A percentile compares a stretch with the other conserved stretches of the same genome.
These are phyloP conservation scores for Sinelater perroti DNA, from an alignment of 2,888 invertebrate genomes.

Conservation along the genomic window DNA sequence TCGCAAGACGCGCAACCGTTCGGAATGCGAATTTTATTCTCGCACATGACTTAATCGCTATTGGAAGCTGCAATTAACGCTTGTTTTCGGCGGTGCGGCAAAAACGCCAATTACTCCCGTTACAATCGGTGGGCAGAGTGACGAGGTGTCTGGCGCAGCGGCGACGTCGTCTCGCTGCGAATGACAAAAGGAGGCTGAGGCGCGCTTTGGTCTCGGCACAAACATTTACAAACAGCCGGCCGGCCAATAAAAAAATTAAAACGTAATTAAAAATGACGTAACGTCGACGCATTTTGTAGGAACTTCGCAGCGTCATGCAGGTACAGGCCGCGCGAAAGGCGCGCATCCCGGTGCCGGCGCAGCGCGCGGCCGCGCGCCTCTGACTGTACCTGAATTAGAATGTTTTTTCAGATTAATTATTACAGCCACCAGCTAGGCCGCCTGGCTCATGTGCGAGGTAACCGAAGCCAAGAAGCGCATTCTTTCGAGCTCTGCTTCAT, in stretches of 20 bases:
- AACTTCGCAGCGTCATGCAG: constrained; percentile 36
- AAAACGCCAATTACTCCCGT: no score
- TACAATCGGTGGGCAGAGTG: no score
- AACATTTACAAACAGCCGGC: constrained; percentile 25
- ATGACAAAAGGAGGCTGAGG: no score
- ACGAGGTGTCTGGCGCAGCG: no score
- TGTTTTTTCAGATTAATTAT: constrained; percentile 37
- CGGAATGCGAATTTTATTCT: no score
- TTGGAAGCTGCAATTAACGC: no score
- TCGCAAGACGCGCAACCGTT: no score
- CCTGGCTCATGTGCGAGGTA: constrained; percentile 9
- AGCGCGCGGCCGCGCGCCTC: constrained; percentile 6
- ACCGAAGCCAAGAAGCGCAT: no score
- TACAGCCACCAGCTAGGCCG: constrained; percentile 17
- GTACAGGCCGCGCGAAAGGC: constrained; percentile 25
- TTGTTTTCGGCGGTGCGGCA: no score
- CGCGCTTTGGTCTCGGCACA: constrained; percentile 15
- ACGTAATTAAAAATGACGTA: constrained; percentile 41
- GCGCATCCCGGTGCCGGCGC: constrained; percentile 22
- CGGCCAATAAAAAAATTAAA: constrained; percentile 39
- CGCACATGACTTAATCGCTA: no score
- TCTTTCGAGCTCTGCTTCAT: no score
- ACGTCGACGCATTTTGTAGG: constrained; percentile 35
- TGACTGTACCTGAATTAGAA: constrained; percentile 37
- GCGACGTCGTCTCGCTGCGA: no score